Evolutionary conservation across 1,140 invertebrate genomes (phyloP), one percentile per base, ranked within the genome.

Genomic region (Druon quercuslanigerum): DNA sequence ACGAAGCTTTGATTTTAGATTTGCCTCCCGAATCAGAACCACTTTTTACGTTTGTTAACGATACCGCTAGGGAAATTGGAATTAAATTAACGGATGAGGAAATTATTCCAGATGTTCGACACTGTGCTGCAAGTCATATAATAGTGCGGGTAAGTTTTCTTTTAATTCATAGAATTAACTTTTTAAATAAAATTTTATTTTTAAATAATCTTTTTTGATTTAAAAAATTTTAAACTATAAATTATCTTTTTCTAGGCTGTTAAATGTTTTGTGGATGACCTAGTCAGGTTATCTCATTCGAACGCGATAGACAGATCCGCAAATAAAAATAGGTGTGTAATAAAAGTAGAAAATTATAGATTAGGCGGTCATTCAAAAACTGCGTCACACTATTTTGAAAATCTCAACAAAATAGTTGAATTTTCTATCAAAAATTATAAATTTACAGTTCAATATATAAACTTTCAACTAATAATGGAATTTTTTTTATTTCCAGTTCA

Each of bases 251-350:
- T 82, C 17, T 52, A 89, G 86, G 86, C 85, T 73, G 50, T 91
- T 7, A 77, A 88, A 79, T 90, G 87, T 82, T 85, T 92, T 0
- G 74, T 88, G 4, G 85, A 88, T 17, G 88, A 92, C 77, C 72
- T 91, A 11, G 14, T 85, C 16, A 82, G 90, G 81, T 77, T 82
- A 14, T 85, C 90, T 50, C 81, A 88, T 71, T 83, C 88, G n/a
- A 84, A 85, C 82, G 85, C 88, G 52, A 81, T 87, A 79, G 86
- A 90, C 75, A 87, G 85, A 77, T 72, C 16, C n/a, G 84, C 56
- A 7, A 84, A 60, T 46, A 75, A 80, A 57, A 76, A 84, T 71
- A 81, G 82, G 83, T 87, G 60, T 81, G 60, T 83, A 70, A 40
- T 72, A 51, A 51, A 57, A 76, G 83, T 86, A 77, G 11, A 80